phyloP scores from a whole-genome alignment of 2,113 vertebrate species.

The Oxyura jamaicensis region DNA sequence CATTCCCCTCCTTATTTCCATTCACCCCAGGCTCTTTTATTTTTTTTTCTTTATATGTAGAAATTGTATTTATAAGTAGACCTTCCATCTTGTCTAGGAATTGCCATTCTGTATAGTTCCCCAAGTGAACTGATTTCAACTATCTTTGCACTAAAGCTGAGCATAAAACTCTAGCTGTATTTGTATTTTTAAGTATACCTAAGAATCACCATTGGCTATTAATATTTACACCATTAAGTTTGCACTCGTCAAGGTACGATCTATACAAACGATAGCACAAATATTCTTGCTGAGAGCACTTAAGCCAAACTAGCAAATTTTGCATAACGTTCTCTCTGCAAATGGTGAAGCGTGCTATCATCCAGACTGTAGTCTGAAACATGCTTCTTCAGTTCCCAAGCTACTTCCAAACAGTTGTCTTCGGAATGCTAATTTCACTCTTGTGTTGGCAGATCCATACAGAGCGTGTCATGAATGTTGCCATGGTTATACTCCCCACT shows the following conservation, averaged over 20 bases:
- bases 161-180: neutral
- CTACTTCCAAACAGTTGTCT: neutral
- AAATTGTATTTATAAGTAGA: neutral
- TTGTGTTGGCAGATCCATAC: neutral
- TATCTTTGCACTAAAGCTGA: neutral
- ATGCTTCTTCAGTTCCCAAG: neutral
- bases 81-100: neutral
- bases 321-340: neutral
- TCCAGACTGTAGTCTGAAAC: neutral
- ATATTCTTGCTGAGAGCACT: neutral
- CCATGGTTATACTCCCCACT: slow-evolving; percentile 32
- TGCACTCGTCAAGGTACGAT: neutral
- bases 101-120: neutral
- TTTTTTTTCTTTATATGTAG: neutral
- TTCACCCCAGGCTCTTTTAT: neutral
- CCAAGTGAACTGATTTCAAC: neutral
- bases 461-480: neutral
- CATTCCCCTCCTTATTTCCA: neutral
- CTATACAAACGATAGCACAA: neutral
- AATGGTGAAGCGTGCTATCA: neutral
- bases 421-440: neutral
- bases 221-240: neutral
- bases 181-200: neutral
- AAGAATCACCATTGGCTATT: neutral
- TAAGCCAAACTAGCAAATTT: neutral